phyloP scores from a whole-genome alignment of 2,113 vertebrate genomes.

The Balaenoptera acutorostrata region DNA sequence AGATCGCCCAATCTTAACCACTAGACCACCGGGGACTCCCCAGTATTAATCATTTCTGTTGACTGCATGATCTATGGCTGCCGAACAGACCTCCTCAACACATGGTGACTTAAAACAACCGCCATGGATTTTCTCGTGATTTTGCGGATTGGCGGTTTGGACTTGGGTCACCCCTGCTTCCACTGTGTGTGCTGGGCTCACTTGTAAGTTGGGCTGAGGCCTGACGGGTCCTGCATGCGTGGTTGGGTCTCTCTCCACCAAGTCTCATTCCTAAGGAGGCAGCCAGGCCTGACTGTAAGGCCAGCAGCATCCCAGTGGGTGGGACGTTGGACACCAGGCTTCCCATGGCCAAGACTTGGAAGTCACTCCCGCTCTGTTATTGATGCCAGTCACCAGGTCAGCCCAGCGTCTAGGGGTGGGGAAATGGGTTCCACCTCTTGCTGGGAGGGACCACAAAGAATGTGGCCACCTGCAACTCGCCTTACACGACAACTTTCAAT shows the following conservation, averaged over 20 bases:
- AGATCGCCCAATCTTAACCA: too few relatives aligned
- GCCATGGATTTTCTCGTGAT: rapidly evolving
- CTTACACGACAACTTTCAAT: too few relatives aligned
- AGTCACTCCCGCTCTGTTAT: too few relatives aligned
- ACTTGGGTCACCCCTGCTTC: too few relatives aligned
- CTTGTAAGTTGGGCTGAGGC: background rate
- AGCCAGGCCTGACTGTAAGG: background rate
- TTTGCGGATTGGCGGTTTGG: rapidly evolving
- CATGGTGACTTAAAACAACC: too few relatives aligned
- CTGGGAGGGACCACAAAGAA: background rate
- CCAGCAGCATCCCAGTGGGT: rapidly evolving
- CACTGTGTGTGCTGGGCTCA: rapidly evolving
- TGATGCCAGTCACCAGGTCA: rapidly evolving
- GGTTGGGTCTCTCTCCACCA: background rate
- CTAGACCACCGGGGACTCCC: too few relatives aligned
- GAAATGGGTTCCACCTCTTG: too few relatives aligned
- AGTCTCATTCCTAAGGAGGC: background rate
- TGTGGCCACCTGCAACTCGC: background rate
- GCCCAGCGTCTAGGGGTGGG: too few relatives aligned
- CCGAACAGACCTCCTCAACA: rapidly evolving
- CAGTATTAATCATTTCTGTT: background rate
- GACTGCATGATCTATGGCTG: background rate
- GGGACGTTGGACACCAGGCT: rapidly evolving
- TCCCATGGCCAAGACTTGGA: rapidly evolving
- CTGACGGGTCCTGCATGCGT: background rate